These are phyloP conservation scores for Epizoanthus ramosus DNA, from an alignment of 92 coral and sea anemone genomes.

Conservation along the genomic window DNA sequence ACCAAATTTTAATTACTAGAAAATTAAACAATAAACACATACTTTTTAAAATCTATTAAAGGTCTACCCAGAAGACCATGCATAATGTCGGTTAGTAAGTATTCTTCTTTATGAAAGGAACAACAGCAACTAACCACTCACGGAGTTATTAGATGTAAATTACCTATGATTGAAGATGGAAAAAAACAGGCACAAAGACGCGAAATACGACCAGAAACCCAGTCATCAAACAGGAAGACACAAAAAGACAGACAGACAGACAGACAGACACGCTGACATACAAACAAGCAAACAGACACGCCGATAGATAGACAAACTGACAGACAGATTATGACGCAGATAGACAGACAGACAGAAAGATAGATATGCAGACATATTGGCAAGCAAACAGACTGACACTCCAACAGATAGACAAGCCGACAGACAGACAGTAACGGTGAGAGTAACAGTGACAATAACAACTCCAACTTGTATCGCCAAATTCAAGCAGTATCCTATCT, in stretches of 20 bases:
- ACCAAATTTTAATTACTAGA: background rate
- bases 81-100: no score
- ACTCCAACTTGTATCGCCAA: no score
- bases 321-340: background rate
- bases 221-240: background rate
- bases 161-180: background rate
- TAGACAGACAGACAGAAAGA: background rate
- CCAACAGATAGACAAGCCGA: background rate
- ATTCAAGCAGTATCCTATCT: no score
- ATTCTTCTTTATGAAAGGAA: no score
- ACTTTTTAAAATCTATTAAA: background rate
- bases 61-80: background rate
- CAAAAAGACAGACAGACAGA: background rate
- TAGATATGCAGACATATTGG: background rate
- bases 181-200: background rate
- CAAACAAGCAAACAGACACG: background rate
- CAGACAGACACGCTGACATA: background rate
- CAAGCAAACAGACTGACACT: background rate
- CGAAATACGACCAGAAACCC: background rate
- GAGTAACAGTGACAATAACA: no score
- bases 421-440: background rate
- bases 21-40: background rate
- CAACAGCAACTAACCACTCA: no score
- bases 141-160: no score
- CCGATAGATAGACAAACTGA: background rate